Evolutionary conservation across 2,888 invertebrate species (phyloP).

Genomic region (Noctuana brunneofusca): DNA sequence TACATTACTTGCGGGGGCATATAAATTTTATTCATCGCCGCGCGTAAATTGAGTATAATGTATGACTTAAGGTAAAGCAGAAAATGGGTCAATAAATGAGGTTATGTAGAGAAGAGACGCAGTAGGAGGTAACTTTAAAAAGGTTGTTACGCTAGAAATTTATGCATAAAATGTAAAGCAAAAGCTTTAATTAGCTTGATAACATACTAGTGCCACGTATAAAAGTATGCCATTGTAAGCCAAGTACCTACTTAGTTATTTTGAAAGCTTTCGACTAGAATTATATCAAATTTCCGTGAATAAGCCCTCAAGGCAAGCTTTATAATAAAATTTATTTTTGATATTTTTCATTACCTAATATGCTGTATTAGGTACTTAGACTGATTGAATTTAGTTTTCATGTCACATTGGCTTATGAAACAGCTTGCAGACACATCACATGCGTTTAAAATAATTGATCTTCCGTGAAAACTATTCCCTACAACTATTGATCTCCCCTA

Average conservation of each 20-base stretch:
- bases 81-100: constrained; percentile 35
- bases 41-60: constrained; percentile 33
- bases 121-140: constrained; percentile 33
- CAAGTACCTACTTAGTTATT: constrained; percentile 4
- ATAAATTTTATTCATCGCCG: constrained; percentile 32
- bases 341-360: background rate
- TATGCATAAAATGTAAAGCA: constrained; percentile 28
- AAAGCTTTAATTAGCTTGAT: constrained; percentile 29
- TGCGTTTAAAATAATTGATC: no score
- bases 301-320: background rate
- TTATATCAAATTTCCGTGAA: background rate
- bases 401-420: no score
- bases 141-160: constrained; percentile 32
- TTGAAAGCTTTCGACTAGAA: background rate
- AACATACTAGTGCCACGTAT: constrained; percentile 13
- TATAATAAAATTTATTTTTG: background rate
- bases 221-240: constrained; percentile 8
- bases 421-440: no score
- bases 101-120: constrained; percentile 35
- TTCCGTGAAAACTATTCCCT: no score
- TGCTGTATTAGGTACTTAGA: no score
- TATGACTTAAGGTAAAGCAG: constrained; percentile 34
- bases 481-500: no score
- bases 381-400: no score
- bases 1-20: constrained; percentile 25